A percentile compares a stretch with the other conserved stretches of the same genome.
These are phyloP conservation scores for Taenioides sp. DNA, from an alignment of 2,797 vertebrate genomes.

Conservation along the genomic window DNA sequence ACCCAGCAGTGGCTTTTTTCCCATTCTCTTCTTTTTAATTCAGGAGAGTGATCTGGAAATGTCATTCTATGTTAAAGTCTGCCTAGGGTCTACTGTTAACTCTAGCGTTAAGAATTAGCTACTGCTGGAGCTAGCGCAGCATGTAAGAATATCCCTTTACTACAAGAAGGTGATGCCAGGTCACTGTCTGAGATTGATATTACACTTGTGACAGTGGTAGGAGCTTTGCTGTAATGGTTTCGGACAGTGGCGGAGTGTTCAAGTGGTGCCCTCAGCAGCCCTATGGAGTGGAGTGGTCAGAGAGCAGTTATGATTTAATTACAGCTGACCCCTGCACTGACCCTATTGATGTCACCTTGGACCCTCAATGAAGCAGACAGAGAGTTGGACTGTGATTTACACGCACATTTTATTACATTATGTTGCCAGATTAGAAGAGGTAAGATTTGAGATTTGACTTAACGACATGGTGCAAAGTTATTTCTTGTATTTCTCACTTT, in stretches of 20 bases:
- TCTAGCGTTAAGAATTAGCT: conserved; percentile 67
- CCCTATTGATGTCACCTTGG: conserved; percentile 46
- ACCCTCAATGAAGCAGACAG: conserved; percentile 5
- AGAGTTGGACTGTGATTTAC: conserved; percentile 17
- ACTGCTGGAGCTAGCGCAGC: conserved; percentile 49
- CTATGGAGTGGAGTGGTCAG: conserved; percentile 27
- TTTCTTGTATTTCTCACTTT: neutral
- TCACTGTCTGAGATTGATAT: conserved; percentile 23
- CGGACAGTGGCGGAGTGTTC: conserved; percentile 23
- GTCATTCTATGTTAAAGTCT: conserved; percentile 67
- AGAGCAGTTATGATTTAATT: conserved; percentile 53
- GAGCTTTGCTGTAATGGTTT: conserved; percentile 23
- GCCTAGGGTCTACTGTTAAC: conserved; percentile 56
- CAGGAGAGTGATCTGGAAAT: conserved; percentile 72
- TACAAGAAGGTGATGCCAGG: conserved; percentile 21
- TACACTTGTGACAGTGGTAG: conserved; percentile 11
- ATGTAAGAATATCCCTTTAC: conserved; percentile 39
- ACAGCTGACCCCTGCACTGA: conserved; percentile 39
- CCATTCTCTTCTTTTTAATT: conserved; percentile 41
- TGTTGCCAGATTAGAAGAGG: neutral
- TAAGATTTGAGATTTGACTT: neutral
- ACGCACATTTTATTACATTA: conserved; percentile 10
- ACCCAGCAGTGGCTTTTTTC: conserved; percentile 44
- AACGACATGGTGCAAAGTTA: neutral
- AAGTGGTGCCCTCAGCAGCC: conserved; percentile 18